phyloP scores from a whole-genome alignment of 2,113 vertebrate genomes.

The Prinia subflava region DNA sequence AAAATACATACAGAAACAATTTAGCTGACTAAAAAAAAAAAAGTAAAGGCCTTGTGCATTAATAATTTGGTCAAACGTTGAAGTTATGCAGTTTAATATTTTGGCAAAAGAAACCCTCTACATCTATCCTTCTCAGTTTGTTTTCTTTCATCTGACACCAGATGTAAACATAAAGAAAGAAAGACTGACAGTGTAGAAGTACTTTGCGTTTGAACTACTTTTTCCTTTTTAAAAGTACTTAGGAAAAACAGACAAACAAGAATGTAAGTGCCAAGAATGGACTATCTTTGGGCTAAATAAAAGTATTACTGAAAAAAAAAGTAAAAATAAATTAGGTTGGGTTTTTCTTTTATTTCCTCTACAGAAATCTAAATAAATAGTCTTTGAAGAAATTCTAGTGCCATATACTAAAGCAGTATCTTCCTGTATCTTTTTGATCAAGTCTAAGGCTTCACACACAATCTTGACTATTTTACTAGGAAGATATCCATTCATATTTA shows the following conservation, averaged over 20 bases:
- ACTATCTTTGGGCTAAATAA: conserved; percentile 67
- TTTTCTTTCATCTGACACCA: conserved; percentile 32
- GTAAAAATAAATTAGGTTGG: conserved; percentile 30
- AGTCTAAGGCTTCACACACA: conserved; percentile 23
- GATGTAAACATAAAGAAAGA: conserved; percentile 59
- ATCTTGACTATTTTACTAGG: conserved; percentile 42
- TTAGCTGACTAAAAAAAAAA: conserved; percentile 53
- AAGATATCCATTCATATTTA: conserved; percentile 55
- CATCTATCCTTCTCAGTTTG: not conserved
- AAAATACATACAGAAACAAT: conserved; percentile 62
- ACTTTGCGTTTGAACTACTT: not conserved
- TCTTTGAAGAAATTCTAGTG: conserved; percentile 54
- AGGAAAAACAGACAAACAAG: conserved; percentile 8
- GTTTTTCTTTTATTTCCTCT: not conserved
- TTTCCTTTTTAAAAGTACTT: conserved; percentile 40
- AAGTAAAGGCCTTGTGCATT: conserved; percentile 70
- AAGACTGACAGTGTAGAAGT: conserved; percentile 37
- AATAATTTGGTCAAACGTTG: conserved; percentile 72
- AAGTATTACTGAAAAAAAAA: conserved; percentile 10
- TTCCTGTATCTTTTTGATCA: not conserved
- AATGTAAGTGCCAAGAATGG: conserved; percentile 35
- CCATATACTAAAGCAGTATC: conserved; percentile 27
- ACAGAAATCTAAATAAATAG: conserved; percentile 49
- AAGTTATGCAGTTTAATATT: conserved; percentile 66
- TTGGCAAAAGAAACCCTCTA: conserved; percentile 66